Evolutionary conservation across 2,888 invertebrate species (phyloP).

Genomic region (Nomada flava): DNA sequence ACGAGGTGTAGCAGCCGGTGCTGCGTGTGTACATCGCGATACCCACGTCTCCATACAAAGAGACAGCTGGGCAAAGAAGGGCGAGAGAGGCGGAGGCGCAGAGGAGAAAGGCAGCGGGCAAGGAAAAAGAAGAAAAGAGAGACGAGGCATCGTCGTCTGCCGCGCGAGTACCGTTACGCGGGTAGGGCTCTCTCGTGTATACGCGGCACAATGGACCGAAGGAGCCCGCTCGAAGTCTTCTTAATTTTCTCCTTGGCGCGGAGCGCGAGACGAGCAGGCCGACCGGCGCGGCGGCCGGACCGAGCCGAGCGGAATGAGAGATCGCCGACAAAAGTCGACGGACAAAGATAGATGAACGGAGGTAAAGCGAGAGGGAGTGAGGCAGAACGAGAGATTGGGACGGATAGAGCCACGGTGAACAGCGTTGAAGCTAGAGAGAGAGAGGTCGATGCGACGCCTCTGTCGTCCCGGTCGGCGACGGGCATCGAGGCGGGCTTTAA

Average conservation of each 20-base stretch:
- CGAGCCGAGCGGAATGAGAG: constrained; percentile 38
- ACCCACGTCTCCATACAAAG: constrained; percentile 33
- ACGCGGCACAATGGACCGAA: constrained; percentile 67
- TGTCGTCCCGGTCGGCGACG: constrained; percentile 73
- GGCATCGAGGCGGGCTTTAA: constrained; percentile 78
- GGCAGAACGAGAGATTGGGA: constrained; percentile 16
- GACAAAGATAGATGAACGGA: constrained; percentile 6
- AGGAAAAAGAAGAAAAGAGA: background rate
- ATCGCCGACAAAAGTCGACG: constrained; percentile 45
- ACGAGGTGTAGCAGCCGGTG: constrained; percentile 6
- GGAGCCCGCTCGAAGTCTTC: constrained; percentile 65
- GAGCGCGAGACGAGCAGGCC: constrained; percentile 39
- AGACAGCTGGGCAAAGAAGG: constrained; percentile 42
- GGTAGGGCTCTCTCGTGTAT: constrained; percentile 29
- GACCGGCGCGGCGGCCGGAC: constrained; percentile 30
- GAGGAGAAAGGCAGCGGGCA: constrained; percentile 1
- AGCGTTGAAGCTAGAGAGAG: constrained; percentile 26
- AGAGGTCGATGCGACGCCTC: constrained; percentile 48
- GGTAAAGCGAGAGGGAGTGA: constrained; percentile 1
- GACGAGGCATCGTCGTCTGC: constrained; percentile 44
- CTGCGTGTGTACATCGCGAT: constrained; percentile 37
- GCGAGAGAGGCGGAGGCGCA: background rate
- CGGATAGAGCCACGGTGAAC: background rate
- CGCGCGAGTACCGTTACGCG: constrained; percentile 67
- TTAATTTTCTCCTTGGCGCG: constrained; percentile 68